Evolutionary conservation across 2,113 vertebrate genomes (phyloP), one percentile per base, ranked within the genome.

Genomic region (Pterocles orientalis): DNA sequence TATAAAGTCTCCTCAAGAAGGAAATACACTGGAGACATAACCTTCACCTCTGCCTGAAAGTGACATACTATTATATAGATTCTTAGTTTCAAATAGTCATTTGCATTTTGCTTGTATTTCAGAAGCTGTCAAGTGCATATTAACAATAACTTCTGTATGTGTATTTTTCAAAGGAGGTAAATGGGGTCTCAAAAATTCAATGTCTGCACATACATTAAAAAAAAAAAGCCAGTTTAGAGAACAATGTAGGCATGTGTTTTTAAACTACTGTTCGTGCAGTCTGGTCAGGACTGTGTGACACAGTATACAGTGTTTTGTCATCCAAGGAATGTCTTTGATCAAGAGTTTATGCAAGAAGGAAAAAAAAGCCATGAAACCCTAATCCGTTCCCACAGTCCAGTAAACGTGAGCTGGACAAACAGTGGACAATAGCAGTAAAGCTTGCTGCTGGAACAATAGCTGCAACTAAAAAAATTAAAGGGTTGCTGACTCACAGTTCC

Each of bases 281-380:
- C 98, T 97, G 95, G 97, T 97, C 97, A 90, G 96, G 96, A 95
- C 97, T 98, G 96, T 97, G 97, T 97, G 98, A 90, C 96, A 95
- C 97, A 98, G 97, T 98, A 97, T 97, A 98, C 98, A 97, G 97
- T 98, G 97, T 98, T 98, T 98, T 98, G 98, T 98, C 98, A 99
- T 98, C 98, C 98, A 98, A 98, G 98, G 98, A 99, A 99, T 98
- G 98, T 93, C 98, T 98, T 98, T 98, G 98, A 99, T 98, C 98
- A 97, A 96, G 98, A 96, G 98, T 98, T 98, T 98, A 97, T 98
- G 98, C 98, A 97, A 97, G 97, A 94, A 95, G 92, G 68, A 81
- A 92, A 95, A 97, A 73, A 98, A 97, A 97, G 97, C 97, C 97
- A 97, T 97, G 98, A 98, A 98, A 98, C 98, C 97, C 98, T 99